phyloP scores from a whole-genome alignment of 2,888 invertebrate genomes.

The Tineola bisselliella region DNA sequence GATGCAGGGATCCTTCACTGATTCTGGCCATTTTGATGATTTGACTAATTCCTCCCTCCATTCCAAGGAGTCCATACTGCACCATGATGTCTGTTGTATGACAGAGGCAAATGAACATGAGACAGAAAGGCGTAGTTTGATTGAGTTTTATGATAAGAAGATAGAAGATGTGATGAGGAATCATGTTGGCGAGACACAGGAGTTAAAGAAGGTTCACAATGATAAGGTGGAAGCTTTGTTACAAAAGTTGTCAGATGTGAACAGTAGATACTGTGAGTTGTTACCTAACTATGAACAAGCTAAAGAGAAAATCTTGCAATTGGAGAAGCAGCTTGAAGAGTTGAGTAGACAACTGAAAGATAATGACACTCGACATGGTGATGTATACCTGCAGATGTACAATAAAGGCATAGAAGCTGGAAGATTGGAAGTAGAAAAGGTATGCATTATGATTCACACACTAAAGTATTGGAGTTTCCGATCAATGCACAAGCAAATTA shows the following conservation, averaged over 20 bases:
- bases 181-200: constrained; percentile 72
- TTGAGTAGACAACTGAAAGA: constrained; percentile 74
- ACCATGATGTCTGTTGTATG: constrained; percentile 65
- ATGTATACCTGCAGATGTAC: constrained; percentile 84
- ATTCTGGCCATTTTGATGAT: constrained; percentile 89
- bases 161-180: constrained; percentile 77
- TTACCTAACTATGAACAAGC: constrained; percentile 79
- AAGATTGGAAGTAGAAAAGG: constrained; percentile 76
- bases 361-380: constrained; percentile 77
- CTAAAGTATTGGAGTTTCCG: too few species aligned
- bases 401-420: constrained; percentile 85
- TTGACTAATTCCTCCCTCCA: constrained; percentile 78
- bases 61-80: constrained; percentile 77
- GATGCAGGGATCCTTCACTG: constrained; percentile 81
- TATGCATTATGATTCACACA: constrained; percentile 36
- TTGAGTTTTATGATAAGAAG: constrained; percentile 77
- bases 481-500: too few species aligned
- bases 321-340: constrained; percentile 78
- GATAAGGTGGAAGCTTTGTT: constrained; percentile 80
- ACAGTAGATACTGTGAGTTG: constrained; percentile 80
- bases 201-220: constrained; percentile 80
- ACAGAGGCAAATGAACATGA: constrained; percentile 67
- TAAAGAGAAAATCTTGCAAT: constrained; percentile 73
- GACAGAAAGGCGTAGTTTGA: constrained; percentile 73
- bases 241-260: constrained; percentile 78